A percentile compares a stretch with the other conserved stretches of the same genome.
Evolutionary conservation across 37 sponge, comb jelly and placozoan species (phyloP).

Genomic region (Theonella swinhoei): DNA sequence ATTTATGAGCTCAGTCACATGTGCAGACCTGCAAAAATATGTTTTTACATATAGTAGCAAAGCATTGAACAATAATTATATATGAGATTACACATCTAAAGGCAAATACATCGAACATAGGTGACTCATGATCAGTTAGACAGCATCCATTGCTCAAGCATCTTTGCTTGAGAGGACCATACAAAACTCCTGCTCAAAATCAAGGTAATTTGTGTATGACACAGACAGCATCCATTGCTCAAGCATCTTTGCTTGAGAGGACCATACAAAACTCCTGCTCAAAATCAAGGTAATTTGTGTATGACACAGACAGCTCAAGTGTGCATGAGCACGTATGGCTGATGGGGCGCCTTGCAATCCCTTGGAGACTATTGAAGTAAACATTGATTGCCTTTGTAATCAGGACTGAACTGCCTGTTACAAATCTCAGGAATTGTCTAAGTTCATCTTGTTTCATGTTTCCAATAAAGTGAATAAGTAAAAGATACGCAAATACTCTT

Average conservation of each 20-base stretch:
- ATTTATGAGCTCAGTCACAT: no score
- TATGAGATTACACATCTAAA: no score
- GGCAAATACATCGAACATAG: no score
- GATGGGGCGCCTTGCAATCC: neutral
- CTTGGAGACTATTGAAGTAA: neutral
- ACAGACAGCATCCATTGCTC: no score
- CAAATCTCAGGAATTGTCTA: neutral
- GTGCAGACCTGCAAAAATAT: no score
- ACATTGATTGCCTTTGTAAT: neutral
- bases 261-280: neutral
- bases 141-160: no score
- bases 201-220: neutral
- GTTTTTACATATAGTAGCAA: no score
- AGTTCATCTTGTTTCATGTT: slow-evolving; percentile 12
- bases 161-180: neutral
- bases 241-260: neutral
- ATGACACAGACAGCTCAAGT: slow-evolving; percentile 1
- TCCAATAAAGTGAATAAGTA: slow-evolving; percentile 5
- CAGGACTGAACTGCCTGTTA: slow-evolving; percentile 10
- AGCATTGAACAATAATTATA: no score
- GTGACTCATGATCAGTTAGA: no score
- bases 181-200: neutral
- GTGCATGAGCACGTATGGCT: neutral
- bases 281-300: slow-evolving; percentile 5
- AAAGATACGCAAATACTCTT: slow-evolving; percentile 13